Percentiles rank a stretch among this genome's conserved stretches.
Conservation (phyloP, 2,888 invertebrate species). For the Deroplatys truncata region DNA sequence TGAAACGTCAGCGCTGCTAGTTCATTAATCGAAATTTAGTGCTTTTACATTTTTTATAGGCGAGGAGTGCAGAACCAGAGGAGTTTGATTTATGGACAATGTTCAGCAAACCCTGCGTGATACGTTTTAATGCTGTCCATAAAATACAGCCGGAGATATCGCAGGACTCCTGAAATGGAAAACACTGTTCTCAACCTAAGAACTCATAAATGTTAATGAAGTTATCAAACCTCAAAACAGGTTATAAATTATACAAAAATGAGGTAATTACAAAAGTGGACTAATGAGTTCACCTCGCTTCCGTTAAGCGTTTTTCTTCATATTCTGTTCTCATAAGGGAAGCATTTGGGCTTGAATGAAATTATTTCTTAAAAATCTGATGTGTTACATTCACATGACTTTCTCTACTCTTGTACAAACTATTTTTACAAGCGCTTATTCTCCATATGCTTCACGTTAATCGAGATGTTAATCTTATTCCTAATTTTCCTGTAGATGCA, state of each 20-base stretch:
- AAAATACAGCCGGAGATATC: neutral
- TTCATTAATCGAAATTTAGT: neutral
- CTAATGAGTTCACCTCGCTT: neutral
- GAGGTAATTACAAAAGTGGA: neutral
- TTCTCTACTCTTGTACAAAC: too few relatives aligned
- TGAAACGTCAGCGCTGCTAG: neutral
- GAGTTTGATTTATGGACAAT: neutral
- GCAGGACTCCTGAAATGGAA: too few relatives aligned
- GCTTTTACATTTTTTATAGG: neutral
- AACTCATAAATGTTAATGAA: neutral
- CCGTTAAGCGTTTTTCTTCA: too few relatives aligned
- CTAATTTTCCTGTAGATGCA: too few relatives aligned
- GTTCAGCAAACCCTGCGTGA: neutral
- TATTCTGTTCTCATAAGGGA: too few relatives aligned
- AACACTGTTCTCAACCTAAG: too few relatives aligned
- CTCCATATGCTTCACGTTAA: too few relatives aligned
- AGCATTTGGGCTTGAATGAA: too few relatives aligned
- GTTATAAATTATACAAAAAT: neutral
- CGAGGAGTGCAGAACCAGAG: neutral
- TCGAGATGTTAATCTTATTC: too few relatives aligned
- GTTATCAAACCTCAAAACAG: neutral
- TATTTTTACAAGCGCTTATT: too few relatives aligned
- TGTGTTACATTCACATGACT: too few relatives aligned
- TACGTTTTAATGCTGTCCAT: neutral
- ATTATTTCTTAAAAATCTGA: too few relatives aligned